Base-by-base conservation (phyloP, 2,888 invertebrate genomes). In the Cyaniris semiargus region DNA sequence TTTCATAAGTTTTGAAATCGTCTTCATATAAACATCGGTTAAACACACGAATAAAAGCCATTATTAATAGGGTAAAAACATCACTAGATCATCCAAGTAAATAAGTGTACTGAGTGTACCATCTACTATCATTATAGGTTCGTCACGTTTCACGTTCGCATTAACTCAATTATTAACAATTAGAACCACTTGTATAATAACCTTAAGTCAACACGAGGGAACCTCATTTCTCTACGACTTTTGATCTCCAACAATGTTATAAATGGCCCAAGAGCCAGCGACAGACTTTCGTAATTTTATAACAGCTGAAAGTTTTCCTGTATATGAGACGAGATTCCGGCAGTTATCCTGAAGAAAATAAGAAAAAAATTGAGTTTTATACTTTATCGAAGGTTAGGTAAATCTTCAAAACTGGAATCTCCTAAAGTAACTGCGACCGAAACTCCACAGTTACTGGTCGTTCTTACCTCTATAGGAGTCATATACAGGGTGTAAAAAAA, bases 121-220 rank as follows among this genome's bases (percentile, higher is more conserved):
- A 66, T 66, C 66, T 15, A 15, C 66, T 66, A 31, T 66, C 66
- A 66, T 66, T 66, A 66, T 66, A 66, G 27, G 66, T 66, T 66
- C 66, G 66, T 66, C 66, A 66, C 66, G 66, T 66, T 66, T 66
- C 66, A 66, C 66, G 66, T 66, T 66, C 15, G 21, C 66, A 66
- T 66, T 66, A 66, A 66, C 66, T 66, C 66, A 66, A 66, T 66
- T 66, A 66, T 31, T 27, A 66, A 66, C 66, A 66, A 66, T 66
- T 66, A 66, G 66, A 66, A 27, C 66, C 66, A 66, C 66, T 66
- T 66, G 66, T 66, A 27, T 66, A 66, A 27, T 66, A 31, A 66
- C 66, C 66, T 27, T 66, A 66, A 66, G 27, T 66, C 66, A 66
- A 15, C 66, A 66, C 66, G 66, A 66, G 27, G 5, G 66, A 66